Evolutionary conservation across 1,140 invertebrate genomes (phyloP), one percentile per base, ranked within the genome.

Genomic region (Lasaia peninsularis): DNA sequence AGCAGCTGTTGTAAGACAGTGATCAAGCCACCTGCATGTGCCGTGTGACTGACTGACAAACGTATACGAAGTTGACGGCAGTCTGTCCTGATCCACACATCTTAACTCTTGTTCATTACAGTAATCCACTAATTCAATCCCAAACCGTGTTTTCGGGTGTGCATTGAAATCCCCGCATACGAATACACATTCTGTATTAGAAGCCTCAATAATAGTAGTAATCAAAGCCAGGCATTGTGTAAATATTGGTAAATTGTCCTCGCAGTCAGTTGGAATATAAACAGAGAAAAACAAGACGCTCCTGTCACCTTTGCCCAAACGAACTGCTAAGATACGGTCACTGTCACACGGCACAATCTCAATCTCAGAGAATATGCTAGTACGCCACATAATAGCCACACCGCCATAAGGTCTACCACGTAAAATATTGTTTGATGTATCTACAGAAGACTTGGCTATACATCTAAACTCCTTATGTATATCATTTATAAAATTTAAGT

Each of bases 321-420:
- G n/a, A n/a, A n/a, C n/a, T n/a, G n/a, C n/a, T n/a, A n/a, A n/a
- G n/a, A n/a, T n/a, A n/a, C n/a, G n/a, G n/a, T n/a, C n/a, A n/a
- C n/a, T n/a, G n/a, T n/a, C n/a, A n/a, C n/a, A n/a, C n/a, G n/a
- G n/a, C n/a, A n/a, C n/a, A n/a, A n/a, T n/a, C n/a, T n/a, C n/a
- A n/a, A n/a, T n/a, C n/a, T n/a, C n/a, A n/a, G n/a, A n/a, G n/a
- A n/a, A n/a, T n/a, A n/a, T n/a, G n/a, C n/a, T n/a, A n/a, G n/a
- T 57, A 3, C 55, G 55, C 55, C 55, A 57, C 10, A 50, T 12
- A 6, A 60, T 8, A 10, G 53, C 58, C 6, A 56, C 28, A 10
- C 58, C 58, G 9, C 58, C 58, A 21, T 37, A 55, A 5, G 58
- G 58, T 11, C 58, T 28, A 6, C 58, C 58, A 2, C 52, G 52